Conservation (phyloP, 53 echinoderm and acorn worm genomes). For the Mesocentrotus franciscanus region DNA sequence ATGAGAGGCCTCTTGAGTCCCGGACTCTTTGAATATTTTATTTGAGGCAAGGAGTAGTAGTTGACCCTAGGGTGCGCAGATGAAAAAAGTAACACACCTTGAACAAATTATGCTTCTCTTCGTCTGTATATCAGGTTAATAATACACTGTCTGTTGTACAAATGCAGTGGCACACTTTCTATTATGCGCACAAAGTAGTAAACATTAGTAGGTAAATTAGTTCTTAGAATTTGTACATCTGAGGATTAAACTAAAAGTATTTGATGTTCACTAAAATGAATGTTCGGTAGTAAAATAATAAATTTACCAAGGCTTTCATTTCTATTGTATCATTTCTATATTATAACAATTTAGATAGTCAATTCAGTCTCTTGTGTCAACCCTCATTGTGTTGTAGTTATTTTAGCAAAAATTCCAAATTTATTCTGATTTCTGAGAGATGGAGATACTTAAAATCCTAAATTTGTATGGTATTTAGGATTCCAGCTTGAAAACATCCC, state of each 20-base stretch:
- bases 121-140: background rate
- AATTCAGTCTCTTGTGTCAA: background rate
- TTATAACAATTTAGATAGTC: no score
- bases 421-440: background rate
- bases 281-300: no score
- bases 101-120: background rate
- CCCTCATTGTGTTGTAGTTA: background rate
- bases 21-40: conserved; percentile 9
- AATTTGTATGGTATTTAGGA: background rate
- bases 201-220: no score
- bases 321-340: no score
- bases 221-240: no score
- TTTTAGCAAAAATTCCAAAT: background rate
- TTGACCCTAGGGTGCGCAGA: background rate
- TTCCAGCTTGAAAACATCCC: background rate
- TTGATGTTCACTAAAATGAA: no score
- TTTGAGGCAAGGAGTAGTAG: background rate
- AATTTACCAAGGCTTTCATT: no score
- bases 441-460: background rate
- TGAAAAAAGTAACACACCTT: background rate
- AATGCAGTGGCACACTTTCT: background rate
- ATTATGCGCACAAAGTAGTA: no score
- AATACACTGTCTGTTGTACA: background rate
- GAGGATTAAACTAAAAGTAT: no score
- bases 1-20: background rate